phyloP scores from a whole-genome alignment of 2,888 invertebrate species.

The Ischnura elegans region DNA sequence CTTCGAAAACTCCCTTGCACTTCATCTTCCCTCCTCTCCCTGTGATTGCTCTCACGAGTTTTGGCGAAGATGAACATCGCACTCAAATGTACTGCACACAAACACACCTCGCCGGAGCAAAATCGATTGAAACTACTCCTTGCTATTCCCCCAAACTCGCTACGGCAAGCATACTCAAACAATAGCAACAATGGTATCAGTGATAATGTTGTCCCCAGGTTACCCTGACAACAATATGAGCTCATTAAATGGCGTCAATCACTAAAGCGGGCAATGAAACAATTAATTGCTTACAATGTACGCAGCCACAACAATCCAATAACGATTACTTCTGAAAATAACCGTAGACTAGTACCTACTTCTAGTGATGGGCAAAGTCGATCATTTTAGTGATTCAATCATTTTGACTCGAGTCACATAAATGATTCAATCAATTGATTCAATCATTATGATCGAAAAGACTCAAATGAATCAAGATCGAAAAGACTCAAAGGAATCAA shows the following conservation, averaged over 20 bases:
- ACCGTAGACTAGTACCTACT: no score
- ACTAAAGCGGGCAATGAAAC: background rate
- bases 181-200: background rate
- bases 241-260: background rate
- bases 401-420: no score
- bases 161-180: background rate
- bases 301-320: no score
- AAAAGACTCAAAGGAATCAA: no score
- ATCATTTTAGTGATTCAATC: no score
- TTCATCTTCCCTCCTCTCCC: background rate
- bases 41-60: slow-evolving; percentile 50
- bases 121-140: background rate
- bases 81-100: slow-evolving; percentile 23
- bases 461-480: no score
- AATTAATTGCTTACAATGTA: no score
- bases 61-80: slow-evolving; percentile 56
- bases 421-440: no score
- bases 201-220: background rate
- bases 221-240: background rate
- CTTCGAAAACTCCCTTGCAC: background rate
- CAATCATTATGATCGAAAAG: no score
- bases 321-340: no score
- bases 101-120: background rate
- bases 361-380: no score
- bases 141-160: background rate